Base-by-base conservation (phyloP, 37 sponge, comb jelly and placozoan species). In the Halisarca cf. caerulea region DNA sequence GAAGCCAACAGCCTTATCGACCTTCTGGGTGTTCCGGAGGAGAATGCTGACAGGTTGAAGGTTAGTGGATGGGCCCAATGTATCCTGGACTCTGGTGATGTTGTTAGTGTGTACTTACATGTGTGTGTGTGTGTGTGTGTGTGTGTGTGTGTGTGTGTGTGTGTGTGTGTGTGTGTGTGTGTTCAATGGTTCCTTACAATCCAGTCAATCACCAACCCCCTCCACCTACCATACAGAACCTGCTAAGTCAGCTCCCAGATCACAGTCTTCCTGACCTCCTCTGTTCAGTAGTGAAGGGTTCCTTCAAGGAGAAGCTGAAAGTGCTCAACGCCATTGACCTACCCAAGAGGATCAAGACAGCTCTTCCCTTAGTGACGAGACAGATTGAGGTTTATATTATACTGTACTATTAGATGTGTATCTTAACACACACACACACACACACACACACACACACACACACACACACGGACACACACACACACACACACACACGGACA, bases 361-460 rank as follows among this genome's bases (percentile, higher is more conserved):
- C 88, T 5, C 86, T 66, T 20, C 87, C 91, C 0, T 66, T 93
- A 11, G n/a, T 93, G 0, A 80, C 70, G 45, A 80, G 91, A 45
- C 91, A 93, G 66, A 84, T 93, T 58, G 90, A 90, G 43, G 93
- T 88, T 79, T n/a, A 34, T n/a, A n/a, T n/a, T n/a, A n/a, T n/a
- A n/a, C n/a, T n/a, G n/a, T n/a, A n/a, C n/a, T n/a, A n/a, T n/a
- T n/a, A n/a, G n/a, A n/a, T n/a, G n/a, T n/a, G n/a, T n/a, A n/a
- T n/a, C n/a, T n/a, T n/a, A n/a, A n/a, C n/a, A n/a, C n/a, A n/a
- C n/a, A n/a, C n/a, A n/a, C n/a, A n/a, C n/a, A n/a, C n/a, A n/a
- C n/a, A n/a, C n/a, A n/a, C n/a, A n/a, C n/a, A n/a, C n/a, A n/a
- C n/a, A n/a, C n/a, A n/a, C n/a, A n/a, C n/a, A n/a, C n/a, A n/a